Percentiles rank a stretch among this genome's conserved stretches.
Evolutionary conservation across 2,113 vertebrate species (phyloP).

Genomic region (Pimephales promelas): DNA sequence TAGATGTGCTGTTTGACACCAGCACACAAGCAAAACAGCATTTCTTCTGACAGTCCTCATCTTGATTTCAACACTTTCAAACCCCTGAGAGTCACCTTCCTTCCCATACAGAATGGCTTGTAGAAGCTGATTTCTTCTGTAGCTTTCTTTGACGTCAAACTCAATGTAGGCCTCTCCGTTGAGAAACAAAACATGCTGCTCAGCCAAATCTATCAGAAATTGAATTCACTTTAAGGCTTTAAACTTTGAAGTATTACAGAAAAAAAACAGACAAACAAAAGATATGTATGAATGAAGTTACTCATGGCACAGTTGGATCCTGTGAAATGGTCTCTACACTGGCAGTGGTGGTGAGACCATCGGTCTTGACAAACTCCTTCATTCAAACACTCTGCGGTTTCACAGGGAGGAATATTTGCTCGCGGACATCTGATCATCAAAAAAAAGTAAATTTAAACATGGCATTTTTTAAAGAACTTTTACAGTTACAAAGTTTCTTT

Average conservation of each 20-base stretch:
- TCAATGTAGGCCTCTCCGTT: constrained; percentile 67
- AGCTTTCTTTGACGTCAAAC: constrained; percentile 74
- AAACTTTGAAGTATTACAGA: background rate
- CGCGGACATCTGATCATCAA: constrained; percentile 69
- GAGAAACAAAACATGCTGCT: constrained; percentile 68
- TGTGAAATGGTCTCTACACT: constrained; percentile 70
- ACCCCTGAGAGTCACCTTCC: constrained; percentile 9
- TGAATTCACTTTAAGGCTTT: background rate
- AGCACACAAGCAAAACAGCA: constrained; percentile 66
- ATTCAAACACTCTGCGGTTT: constrained; percentile 68
- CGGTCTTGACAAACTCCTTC: constrained; percentile 72
- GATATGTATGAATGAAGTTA: constrained; percentile 46
- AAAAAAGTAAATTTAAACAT: background rate
- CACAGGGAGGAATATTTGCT: constrained; percentile 60
- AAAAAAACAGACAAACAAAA: background rate
- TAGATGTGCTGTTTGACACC: constrained; percentile 52
- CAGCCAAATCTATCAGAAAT: constrained; percentile 65
- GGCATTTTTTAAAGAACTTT: background rate
- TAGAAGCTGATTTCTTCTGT: constrained; percentile 70
- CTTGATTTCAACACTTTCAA: constrained; percentile 65
- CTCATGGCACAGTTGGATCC: constrained; percentile 72
- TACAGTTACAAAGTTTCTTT: background rate
- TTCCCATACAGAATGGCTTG: constrained; percentile 51
- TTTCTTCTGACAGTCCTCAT: constrained; percentile 67
- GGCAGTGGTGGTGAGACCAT: constrained; percentile 74